These are phyloP conservation scores for Onychomys torridus DNA, from an alignment of 2,797 vertebrate species.

Conservation along the genomic window DNA sequence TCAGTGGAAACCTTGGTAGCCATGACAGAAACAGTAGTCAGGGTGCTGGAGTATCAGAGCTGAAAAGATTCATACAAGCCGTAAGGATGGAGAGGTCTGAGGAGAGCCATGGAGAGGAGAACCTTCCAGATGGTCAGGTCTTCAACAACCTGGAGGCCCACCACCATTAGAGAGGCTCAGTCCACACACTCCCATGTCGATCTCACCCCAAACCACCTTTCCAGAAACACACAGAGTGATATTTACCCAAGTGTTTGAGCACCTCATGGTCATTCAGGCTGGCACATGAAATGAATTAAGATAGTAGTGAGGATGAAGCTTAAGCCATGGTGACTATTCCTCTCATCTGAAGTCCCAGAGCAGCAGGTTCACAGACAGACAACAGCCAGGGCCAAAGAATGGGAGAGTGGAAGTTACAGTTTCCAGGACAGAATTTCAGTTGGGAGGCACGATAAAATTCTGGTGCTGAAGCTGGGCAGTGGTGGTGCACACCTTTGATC, in stretches of 20 bases:
- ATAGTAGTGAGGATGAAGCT: not conserved
- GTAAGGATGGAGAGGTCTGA: no score
- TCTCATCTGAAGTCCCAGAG: not conserved
- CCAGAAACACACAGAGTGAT: not conserved
- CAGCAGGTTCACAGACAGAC: not conserved
- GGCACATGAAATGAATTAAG: not conserved
- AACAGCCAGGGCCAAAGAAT: not conserved
- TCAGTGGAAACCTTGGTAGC: not conserved
- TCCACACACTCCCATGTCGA: not conserved
- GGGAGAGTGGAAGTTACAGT: no score
- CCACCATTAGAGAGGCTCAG: not conserved
- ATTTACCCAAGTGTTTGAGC: not conserved
- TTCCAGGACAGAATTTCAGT: not conserved
- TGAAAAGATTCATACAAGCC: not conserved
- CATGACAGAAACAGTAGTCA: not conserved
- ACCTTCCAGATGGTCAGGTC: not conserved
- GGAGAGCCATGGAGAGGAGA: not conserved
- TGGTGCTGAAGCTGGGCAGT: not conserved
- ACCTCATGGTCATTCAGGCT: no score
- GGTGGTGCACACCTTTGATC: no score
- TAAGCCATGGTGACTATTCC: not conserved
- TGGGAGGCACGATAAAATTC: not conserved
- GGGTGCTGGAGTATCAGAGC: not conserved
- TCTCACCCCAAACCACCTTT: not conserved
- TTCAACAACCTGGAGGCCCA: not conserved